These are phyloP conservation scores for Ciona savignyi DNA, from an alignment of 23 tunicate species.

Conservation along the genomic window DNA sequence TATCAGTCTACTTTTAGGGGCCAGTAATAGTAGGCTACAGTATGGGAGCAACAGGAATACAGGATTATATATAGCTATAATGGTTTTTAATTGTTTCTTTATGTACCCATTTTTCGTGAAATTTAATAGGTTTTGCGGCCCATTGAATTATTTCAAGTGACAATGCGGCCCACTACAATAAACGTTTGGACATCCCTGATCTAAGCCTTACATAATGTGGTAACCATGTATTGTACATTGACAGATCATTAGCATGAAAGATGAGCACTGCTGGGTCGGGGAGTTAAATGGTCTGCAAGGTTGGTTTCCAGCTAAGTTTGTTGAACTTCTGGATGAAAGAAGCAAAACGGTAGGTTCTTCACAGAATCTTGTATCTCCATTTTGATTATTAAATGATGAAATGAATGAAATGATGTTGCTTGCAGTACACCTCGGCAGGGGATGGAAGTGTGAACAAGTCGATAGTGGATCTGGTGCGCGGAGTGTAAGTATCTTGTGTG, in stretches of 20 bases:
- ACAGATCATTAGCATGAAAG: slow-evolving; percentile 65
- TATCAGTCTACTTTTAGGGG: too few relatives aligned
- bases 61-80: too few relatives aligned
- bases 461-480: slow-evolving; percentile 65
- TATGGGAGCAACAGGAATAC: too few relatives aligned
- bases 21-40: too few relatives aligned
- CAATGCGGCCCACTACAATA: too few relatives aligned
- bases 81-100: too few relatives aligned
- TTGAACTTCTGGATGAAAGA: slow-evolving; percentile 82
- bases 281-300: slow-evolving; percentile 74
- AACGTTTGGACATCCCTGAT: too few relatives aligned
- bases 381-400: too few relatives aligned
- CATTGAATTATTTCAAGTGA: too few relatives aligned
- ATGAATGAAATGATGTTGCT: too few relatives aligned
- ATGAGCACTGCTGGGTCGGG: slow-evolving; percentile 95
- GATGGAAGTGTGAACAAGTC: slow-evolving; percentile 67
- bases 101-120: too few relatives aligned
- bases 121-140: too few relatives aligned
- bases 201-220: neutral
- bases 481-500: slow-evolving; percentile 31
- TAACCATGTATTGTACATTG: neutral
- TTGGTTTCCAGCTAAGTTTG: slow-evolving; percentile 95
- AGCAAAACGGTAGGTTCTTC: slow-evolving; percentile 50
- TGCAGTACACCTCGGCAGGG: slow-evolving; percentile 56
- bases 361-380: neutral